A percentile compares a stretch with the other conserved stretches of the same genome.
phyloP scores from a whole-genome alignment of 35 echinoderm and acorn worm species.

The Apostichopus californicus region DNA sequence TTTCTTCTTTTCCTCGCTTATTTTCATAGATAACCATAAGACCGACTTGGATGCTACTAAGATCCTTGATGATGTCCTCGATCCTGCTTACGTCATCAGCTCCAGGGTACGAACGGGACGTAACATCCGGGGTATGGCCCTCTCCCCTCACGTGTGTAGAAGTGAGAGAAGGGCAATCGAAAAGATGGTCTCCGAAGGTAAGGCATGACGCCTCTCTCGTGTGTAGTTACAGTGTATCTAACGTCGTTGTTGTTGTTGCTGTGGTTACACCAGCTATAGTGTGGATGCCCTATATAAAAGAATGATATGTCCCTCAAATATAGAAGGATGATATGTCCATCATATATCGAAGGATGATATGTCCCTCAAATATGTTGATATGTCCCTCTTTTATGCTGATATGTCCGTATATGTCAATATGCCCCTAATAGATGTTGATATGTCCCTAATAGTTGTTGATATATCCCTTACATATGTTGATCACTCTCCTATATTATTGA shows the following conservation, averaged over 20 bases:
- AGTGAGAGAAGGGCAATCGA: slow-evolving; percentile 77
- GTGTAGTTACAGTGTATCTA: no score
- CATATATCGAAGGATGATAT: background rate
- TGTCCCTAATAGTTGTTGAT: no score
- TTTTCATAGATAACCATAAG: slow-evolving; percentile 83
- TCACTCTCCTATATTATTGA: no score
- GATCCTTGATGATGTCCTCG: slow-evolving; percentile 67
- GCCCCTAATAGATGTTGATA: no score
- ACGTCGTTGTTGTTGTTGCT: no score
- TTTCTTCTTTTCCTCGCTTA: background rate
- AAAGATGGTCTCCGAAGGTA: slow-evolving; percentile 82
- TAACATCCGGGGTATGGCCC: slow-evolving; percentile 80
- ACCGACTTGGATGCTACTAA: slow-evolving; percentile 80
- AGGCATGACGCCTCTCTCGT: background rate
- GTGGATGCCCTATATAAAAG: background rate
- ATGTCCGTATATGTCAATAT: no score
- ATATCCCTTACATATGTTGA: no score
- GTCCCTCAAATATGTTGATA: background rate
- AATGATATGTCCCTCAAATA: background rate
- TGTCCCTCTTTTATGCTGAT: no score
- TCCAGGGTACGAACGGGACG: slow-evolving; percentile 91
- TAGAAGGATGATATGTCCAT: background rate
- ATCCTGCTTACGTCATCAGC: slow-evolving; percentile 89
- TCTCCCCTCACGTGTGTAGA: slow-evolving; percentile 76
- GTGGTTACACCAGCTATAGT: background rate